Percentiles rank a stretch among this genome's conserved stretches.
Conservation (phyloP, 1,140 invertebrate species). For the Pogonognathellus flavescens region DNA sequence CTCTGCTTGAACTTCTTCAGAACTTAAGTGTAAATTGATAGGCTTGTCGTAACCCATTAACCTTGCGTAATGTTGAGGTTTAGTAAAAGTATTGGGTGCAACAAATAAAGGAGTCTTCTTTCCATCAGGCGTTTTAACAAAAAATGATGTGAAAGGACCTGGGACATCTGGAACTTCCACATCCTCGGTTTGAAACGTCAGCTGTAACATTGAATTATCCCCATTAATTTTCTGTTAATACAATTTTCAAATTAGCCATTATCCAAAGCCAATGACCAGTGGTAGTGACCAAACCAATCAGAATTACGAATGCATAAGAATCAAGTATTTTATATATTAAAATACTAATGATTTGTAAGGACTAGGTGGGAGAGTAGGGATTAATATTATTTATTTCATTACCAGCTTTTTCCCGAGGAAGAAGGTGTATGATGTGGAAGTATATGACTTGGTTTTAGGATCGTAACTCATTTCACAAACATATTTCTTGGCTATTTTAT, state of each 20-base stretch:
- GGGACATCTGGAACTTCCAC: slow-evolving; percentile 82
- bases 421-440: slow-evolving; percentile 79
- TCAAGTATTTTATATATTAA: no score
- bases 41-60: slow-evolving; percentile 94
- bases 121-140: slow-evolving; percentile 70
- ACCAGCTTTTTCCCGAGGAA: slow-evolving; percentile 78
- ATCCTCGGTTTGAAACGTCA: slow-evolving; percentile 81
- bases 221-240: background rate
- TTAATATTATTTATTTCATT: slow-evolving; percentile 65
- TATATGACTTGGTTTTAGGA: slow-evolving; percentile 75
- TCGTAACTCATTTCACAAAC: slow-evolving; percentile 81
- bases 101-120: slow-evolving; percentile 79
- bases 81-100: slow-evolving; percentile 78
- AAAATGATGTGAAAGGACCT: slow-evolving; percentile 85
- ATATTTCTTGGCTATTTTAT: slow-evolving; percentile 88
- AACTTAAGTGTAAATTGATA: slow-evolving; percentile 74
- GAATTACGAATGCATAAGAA: no score
- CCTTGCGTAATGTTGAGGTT: slow-evolving; percentile 81
- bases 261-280: no score
- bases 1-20: background rate
- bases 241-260: no score
- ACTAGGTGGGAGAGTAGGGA: no score
- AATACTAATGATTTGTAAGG: no score
- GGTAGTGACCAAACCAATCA: no score
- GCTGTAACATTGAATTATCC: slow-evolving; percentile 72